Base-by-base conservation (phyloP, 2,797 vertebrate genomes). In the Protonibea diacanthus region DNA sequence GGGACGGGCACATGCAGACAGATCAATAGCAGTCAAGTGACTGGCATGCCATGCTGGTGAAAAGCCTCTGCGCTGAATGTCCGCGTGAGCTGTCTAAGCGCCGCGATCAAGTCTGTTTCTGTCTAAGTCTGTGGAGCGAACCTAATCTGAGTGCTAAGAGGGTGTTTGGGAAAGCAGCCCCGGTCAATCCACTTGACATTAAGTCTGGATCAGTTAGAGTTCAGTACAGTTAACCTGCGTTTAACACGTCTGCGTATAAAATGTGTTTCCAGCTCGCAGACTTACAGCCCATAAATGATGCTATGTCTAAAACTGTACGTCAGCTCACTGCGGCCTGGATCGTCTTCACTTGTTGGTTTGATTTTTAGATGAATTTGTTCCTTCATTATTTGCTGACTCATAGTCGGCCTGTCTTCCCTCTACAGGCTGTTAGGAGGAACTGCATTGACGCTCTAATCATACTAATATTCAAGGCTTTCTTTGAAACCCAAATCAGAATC, bases 111-210 rank as follows among this genome's bases (percentile, higher is more conserved):
- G 42, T 68, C 49, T 52, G 71, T 56, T 75, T 52, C 53, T 67
- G 33, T 49, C 2, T 45, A 13, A 68, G 42, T 74, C 71, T 60
- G 57, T 5, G 27, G 44, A 17, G 6, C 7, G 23, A 72, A 72
- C 33, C 44, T 78, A 76, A 71, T 80, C 81, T 44, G 29, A 53
- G 80, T 49, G 82, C 68, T 82, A 80, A 77, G 66, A 79, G 64
- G 57, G 15, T 70, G 73, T 82, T 71, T 74, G 77, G 70, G 73
- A 66, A 78, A 18, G 20, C 53, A 15, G n/a, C 8, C 20, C 18
- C 9, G 27, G 6, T 58, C 61, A 62, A 68, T 75, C 75, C 71
- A 25, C 57, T 61, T 64, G 53, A 74, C 76, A 82, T 57, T 56
- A 55, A 63, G 29, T 56, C 42, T 52, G 79, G 71, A 85, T 86